A percentile compares a stretch with the other conserved stretches of the same genome.
These are phyloP conservation scores for Eulemur coronatus DNA, from an alignment of 2,797 vertebrate species.

Conservation along the genomic window DNA sequence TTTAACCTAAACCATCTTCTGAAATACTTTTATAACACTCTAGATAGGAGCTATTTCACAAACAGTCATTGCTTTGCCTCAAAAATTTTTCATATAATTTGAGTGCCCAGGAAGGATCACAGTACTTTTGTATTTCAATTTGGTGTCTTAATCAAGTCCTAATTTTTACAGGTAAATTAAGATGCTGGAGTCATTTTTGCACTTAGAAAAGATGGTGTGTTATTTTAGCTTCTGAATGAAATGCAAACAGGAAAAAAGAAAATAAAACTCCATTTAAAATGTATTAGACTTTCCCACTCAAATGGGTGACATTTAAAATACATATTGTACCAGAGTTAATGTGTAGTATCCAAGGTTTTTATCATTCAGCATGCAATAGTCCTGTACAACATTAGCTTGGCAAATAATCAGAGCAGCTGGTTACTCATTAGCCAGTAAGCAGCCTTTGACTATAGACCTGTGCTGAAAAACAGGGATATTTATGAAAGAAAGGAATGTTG, in stretches of 20 bases:
- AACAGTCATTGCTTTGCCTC: background rate
- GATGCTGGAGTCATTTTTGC: background rate
- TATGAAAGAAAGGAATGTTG: background rate
- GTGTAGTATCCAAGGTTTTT: conserved; percentile 50
- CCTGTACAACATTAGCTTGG: conserved; percentile 57
- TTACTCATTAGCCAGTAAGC: conserved; percentile 42
- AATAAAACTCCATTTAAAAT: conserved; percentile 37
- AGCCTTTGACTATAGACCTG: conserved; percentile 37
- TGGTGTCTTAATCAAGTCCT: background rate
- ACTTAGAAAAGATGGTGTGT: background rate
- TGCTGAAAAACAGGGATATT: conserved; percentile 20
- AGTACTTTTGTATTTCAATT: background rate
- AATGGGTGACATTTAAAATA: conserved; percentile 67
- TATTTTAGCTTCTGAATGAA: conserved; percentile 41
- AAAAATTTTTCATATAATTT: background rate
- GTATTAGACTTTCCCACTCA: conserved; percentile 56
- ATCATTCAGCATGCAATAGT: conserved; percentile 58
- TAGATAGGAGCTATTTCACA: background rate
- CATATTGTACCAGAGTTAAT: conserved; percentile 29
- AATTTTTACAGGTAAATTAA: conserved; percentile 37
- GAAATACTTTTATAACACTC: background rate
- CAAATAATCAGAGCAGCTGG: conserved; percentile 55
- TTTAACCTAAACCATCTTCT: background rate
- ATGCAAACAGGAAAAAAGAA: background rate
- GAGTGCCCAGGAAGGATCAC: background rate